Evolutionary conservation across 2,888 invertebrate species (phyloP), one percentile per base, ranked within the genome.

Genomic region (Thumatha senex): DNA sequence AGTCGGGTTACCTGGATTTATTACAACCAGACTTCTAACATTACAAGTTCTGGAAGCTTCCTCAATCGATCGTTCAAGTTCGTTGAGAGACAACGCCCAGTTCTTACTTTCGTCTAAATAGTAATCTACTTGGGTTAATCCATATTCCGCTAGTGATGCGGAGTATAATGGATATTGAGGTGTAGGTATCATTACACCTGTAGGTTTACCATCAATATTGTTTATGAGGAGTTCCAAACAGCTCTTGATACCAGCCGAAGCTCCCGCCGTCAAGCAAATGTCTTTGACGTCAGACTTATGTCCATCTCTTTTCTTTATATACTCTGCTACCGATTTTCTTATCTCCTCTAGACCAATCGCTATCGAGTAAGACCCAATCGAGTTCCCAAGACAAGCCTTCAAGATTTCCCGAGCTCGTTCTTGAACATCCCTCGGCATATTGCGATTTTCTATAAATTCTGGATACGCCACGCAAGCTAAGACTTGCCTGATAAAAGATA

Each of bases 1-100:
- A 31, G 98, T 98, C 5, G 98, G 98, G 87, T 99, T 99, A 47
- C 98, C 98, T 0, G 98, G 98, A 88, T 98, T 98, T 67, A 98
- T 98, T 38, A 98, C 94, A 11, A 96, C 97, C 45, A 98, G 88
- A 0, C 95, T 97, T 48, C 97, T 93, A 0, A 97, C 96, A 49
- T 92, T 89, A 76, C 94, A 94, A 0, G 67, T 74, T 50, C 92
- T 89, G 58, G 91, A 92, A 0, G 95, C 93, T 69, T 96, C 96
- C 1, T 87, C 82, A 29, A 95, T 81, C 0, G 98, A 78, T 48
- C 97, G 91, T 75, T 97, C 93, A 54, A 98, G 80, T 83, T 98
- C 98, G 0, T 84, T 66, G 8, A 94, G 85, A 62, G 95, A 94
- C 59, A 99, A 80, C 0, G 94, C 94, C 98, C 98, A 99, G 54